phyloP scores from a whole-genome alignment of 2,888 invertebrate species.

The Quadriops clusia region DNA sequence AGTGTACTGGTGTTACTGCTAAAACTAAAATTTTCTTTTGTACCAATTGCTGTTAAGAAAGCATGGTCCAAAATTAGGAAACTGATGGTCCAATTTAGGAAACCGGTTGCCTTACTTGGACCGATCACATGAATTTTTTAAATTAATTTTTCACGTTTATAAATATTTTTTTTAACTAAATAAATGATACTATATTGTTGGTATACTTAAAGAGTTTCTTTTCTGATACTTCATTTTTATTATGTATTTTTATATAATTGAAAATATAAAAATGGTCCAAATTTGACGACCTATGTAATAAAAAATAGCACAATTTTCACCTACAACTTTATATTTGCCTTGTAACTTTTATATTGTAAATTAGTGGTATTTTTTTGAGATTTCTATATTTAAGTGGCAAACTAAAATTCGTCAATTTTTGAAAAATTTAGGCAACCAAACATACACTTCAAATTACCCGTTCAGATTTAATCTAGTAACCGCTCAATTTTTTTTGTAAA shows the following conservation, averaged over 20 bases:
- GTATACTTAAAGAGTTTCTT: constrained; percentile 11
- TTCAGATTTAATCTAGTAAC: too few species aligned
- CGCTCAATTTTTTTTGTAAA: too few species aligned
- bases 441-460: too few species aligned
- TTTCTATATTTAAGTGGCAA: too few species aligned
- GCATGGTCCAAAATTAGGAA: constrained; percentile 10
- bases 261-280: constrained; percentile 12
- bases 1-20: constrained; percentile 10
- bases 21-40: constrained; percentile 10
- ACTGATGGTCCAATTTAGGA: constrained; percentile 11
- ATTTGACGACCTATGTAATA: constrained; percentile 11
- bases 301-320: too few species aligned
- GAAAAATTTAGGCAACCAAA: too few species aligned
- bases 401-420: too few species aligned
- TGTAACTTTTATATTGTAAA: too few species aligned
- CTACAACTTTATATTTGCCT: too few species aligned
- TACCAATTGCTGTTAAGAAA: constrained; percentile 11
- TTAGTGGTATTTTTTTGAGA: too few species aligned
- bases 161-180: constrained; percentile 11
- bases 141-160: constrained; percentile 10
- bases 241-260: constrained; percentile 8
- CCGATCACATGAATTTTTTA: constrained; percentile 10
- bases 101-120: constrained; percentile 12
- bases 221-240: constrained; percentile 12
- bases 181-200: constrained; percentile 11